phyloP scores from a whole-genome alignment of 2,113 vertebrate species.

The Gorsachius goisagi region DNA sequence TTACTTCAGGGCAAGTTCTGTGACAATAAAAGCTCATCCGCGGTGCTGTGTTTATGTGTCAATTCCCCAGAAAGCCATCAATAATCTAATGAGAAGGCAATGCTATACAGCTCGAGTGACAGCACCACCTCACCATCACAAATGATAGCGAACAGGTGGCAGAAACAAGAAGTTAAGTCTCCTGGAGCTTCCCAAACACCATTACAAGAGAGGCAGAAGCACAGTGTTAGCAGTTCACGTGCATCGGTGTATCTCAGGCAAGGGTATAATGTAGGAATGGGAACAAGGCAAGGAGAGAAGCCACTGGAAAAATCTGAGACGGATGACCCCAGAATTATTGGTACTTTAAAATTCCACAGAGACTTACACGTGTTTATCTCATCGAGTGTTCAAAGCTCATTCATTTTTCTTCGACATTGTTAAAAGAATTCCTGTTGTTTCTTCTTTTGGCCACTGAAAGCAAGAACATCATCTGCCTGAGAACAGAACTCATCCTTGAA shows the following conservation, averaged over 20 bases:
- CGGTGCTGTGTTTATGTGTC: conserved; percentile 51
- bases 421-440: neutral
- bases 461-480: neutral
- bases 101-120: conserved; percentile 47
- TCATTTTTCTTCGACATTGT: neutral
- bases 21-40: conserved; percentile 53
- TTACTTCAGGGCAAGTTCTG: conserved; percentile 51
- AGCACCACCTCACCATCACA: conserved; percentile 38
- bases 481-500: neutral
- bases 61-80: conserved; percentile 66
- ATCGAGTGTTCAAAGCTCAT: neutral
- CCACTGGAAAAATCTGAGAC: neutral
- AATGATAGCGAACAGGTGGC: conserved; percentile 37
- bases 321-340: neutral
- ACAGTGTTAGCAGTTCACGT: neutral
- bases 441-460: neutral
- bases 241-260: neutral
- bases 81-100: conserved; percentile 62
- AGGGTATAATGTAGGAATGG: neutral
- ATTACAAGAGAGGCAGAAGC: neutral
- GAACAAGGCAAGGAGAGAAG: neutral
- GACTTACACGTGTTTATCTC: neutral
- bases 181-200: neutral
- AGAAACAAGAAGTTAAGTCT: conserved; percentile 11
- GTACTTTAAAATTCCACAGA: neutral